Conservation (phyloP, 2,113 vertebrate species). For the Pelodiscus sinensis region DNA sequence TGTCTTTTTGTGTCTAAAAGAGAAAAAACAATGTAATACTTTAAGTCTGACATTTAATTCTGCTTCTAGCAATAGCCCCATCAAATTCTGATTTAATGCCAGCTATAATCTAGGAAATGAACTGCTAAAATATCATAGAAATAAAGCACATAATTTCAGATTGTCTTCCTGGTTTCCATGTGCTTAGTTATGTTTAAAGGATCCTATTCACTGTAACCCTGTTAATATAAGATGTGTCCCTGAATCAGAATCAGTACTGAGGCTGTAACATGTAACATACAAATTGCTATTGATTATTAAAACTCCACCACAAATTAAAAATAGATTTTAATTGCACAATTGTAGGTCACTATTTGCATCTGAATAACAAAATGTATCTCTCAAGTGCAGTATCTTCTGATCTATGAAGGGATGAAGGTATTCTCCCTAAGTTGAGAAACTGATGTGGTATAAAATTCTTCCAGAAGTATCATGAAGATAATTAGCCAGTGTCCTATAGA, state of each 20-base stretch:
- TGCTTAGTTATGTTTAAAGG: background rate
- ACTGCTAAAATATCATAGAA: constrained; percentile 17
- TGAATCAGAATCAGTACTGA: background rate
- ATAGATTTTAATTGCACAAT: background rate
- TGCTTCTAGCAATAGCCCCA: background rate
- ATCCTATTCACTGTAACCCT: background rate
- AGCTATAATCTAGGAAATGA: constrained; percentile 21
- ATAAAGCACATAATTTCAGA: constrained; percentile 25
- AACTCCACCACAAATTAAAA: background rate
- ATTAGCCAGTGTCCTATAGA: constrained; percentile 36
- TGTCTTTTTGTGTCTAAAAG: background rate
- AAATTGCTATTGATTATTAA: background rate
- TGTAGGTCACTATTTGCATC: background rate
- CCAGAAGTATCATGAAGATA: constrained; percentile 15
- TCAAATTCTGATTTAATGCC: background rate
- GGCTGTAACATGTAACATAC: background rate
- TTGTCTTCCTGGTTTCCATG: background rate
- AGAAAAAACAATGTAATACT: background rate
- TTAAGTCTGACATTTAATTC: background rate
- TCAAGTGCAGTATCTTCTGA: background rate
- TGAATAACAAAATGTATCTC: background rate
- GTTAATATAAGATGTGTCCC: background rate
- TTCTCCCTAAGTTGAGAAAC: background rate
- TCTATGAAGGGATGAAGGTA: background rate
- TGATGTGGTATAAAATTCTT: background rate